Conservation (phyloP, 2,888 invertebrate genomes). For the Torymus auratus region DNA sequence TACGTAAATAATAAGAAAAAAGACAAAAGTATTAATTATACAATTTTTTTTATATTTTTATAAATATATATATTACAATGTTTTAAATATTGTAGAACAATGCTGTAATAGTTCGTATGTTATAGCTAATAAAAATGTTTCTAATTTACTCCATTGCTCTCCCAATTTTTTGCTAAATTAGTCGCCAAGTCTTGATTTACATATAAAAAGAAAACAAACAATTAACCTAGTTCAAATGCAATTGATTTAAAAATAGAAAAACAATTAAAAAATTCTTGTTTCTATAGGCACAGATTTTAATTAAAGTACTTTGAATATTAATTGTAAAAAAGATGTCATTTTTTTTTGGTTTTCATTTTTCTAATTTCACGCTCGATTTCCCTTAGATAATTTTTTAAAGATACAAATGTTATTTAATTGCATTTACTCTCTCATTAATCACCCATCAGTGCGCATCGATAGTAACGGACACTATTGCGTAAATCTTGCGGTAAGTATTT, state of each 20-base stretch:
- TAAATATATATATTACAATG: constrained; percentile 53
- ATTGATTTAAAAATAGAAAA: constrained; percentile 12
- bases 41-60: constrained; percentile 42
- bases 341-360: too few species aligned
- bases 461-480: constrained; percentile 24
- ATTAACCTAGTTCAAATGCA: background rate
- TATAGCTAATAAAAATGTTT: constrained; percentile 34
- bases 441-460: constrained; percentile 16
- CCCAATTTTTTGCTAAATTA: too few species aligned
- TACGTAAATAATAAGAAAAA: background rate
- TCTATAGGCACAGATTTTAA: constrained; percentile 5
- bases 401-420: constrained; percentile 1
- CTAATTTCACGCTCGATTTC: too few species aligned
- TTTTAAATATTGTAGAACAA: constrained; percentile 42
- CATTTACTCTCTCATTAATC: background rate
- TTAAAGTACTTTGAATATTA: too few species aligned
- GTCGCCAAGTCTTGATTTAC: background rate
- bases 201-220: background rate
- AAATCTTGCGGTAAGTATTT: constrained; percentile 35
- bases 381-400: too few species aligned
- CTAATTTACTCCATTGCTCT: too few species aligned
- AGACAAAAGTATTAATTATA: constrained; percentile 10
- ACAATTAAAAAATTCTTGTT: background rate
- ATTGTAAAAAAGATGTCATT: too few species aligned
- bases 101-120: constrained; percentile 29